phyloP scores from a whole-genome alignment of 2,888 invertebrate species.

The Oxyteleia sp. region DNA sequence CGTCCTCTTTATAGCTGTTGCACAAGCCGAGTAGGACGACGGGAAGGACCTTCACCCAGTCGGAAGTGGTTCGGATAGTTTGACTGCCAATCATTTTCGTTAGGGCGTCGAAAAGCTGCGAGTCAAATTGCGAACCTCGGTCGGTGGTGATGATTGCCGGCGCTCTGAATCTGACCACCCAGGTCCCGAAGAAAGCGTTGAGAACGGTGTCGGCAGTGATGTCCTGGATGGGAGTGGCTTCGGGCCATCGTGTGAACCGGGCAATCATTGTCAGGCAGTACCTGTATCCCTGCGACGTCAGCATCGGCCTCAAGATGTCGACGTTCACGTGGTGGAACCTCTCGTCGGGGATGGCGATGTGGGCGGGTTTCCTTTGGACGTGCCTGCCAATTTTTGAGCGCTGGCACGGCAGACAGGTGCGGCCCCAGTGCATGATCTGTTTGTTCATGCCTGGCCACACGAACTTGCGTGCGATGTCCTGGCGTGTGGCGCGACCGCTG shows the following conservation, averaged over 20 bases:
- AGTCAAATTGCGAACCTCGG: slow-evolving; percentile 79
- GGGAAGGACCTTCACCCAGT: too few species aligned
- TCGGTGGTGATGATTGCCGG: slow-evolving; percentile 80
- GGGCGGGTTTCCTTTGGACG: slow-evolving; percentile 25
- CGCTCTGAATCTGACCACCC: slow-evolving; percentile 80
- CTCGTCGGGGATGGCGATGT: slow-evolving; percentile 68
- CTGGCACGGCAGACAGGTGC: slow-evolving; percentile 80
- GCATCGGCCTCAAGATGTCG: slow-evolving; percentile 83
- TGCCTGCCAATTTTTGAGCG: slow-evolving; percentile 79
- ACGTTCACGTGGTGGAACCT: slow-evolving; percentile 82
- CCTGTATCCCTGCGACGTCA: slow-evolving; percentile 58
- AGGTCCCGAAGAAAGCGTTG: slow-evolving; percentile 74
- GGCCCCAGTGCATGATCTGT: slow-evolving; percentile 77
- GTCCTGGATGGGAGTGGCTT: slow-evolving; percentile 32
- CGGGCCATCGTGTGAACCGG: slow-evolving; percentile 9
- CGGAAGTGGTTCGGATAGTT: too few species aligned
- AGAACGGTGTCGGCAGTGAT: slow-evolving; percentile 77
- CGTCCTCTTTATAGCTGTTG: too few species aligned
- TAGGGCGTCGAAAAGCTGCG: slow-evolving; percentile 69
- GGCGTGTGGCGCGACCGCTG: slow-evolving; percentile 62
- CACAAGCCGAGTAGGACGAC: too few species aligned
- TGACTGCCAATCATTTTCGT: too few species aligned
- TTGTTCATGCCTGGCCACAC: slow-evolving; percentile 78
- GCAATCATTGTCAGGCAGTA: not conserved
- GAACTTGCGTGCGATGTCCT: slow-evolving; percentile 73